Evolutionary conservation across 1,140 invertebrate genomes (phyloP).

Genomic region (Aporrectodea caliginosa): DNA sequence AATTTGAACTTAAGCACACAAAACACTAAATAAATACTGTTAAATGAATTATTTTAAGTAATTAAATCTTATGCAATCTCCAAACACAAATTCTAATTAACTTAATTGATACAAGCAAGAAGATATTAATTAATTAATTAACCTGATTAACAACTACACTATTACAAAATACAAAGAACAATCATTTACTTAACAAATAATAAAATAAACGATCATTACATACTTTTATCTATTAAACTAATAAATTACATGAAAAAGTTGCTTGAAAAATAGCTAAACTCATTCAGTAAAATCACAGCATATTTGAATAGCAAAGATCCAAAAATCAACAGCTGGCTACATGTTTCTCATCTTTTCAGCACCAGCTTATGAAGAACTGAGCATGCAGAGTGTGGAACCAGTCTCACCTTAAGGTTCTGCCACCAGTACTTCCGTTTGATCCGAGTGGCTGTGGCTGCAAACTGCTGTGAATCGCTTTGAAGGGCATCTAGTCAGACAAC

Average conservation of each 20-base stretch:
- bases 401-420: conserved; percentile 45
- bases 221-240: background rate
- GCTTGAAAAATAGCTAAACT: no score
- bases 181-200: background rate
- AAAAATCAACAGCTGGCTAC: background rate
- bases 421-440: conserved; percentile 46
- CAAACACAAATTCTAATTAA: no score
- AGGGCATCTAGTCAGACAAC: conserved; percentile 24
- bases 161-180: background rate
- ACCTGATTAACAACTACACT: background rate
- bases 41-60: background rate
- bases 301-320: background rate
- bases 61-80: background rate
- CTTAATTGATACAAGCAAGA: no score
- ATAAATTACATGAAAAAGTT: no score
- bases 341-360: background rate
- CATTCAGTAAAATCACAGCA: background rate
- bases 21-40: background rate
- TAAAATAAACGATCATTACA: background rate
- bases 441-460: conserved; percentile 38
- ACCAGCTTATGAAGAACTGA: background rate
- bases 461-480: conserved; percentile 38
- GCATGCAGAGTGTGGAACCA: background rate
- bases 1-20: background rate
- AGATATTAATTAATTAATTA: background rate